Conservation (phyloP, 2,888 invertebrate genomes). For the Lepidocyrtinus sp. region DNA sequence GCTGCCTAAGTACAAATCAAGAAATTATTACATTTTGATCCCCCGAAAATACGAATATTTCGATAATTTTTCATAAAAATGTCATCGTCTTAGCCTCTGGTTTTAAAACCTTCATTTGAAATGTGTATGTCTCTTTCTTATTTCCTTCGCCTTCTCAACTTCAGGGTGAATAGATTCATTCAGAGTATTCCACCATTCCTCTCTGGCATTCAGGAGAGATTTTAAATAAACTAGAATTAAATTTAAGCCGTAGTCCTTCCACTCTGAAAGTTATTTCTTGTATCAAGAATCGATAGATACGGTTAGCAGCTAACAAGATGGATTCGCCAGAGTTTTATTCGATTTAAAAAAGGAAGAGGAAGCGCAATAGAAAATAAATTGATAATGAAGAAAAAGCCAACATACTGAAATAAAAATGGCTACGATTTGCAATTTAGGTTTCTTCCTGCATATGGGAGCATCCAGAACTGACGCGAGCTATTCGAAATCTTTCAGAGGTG, state of each 20-base stretch:
- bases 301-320: background rate
- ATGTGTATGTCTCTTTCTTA: background rate
- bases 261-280: background rate
- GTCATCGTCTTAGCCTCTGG: background rate
- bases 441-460: too few species aligned
- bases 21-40: too few species aligned
- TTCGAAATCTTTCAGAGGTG: too few species aligned
- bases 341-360: background rate
- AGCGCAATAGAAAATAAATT: background rate
- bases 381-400: background rate
- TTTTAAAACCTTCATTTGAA: background rate
- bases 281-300: background rate
- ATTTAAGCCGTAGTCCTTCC: background rate
- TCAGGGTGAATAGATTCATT: background rate
- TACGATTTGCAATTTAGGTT: too few species aligned
- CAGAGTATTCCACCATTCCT: background rate
- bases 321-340: background rate
- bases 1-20: too few species aligned
- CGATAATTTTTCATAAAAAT: background rate
- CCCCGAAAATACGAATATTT: too few species aligned
- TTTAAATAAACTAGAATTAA: background rate
- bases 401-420: too few species aligned
- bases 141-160: background rate
- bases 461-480: too few species aligned
- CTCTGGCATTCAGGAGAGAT: background rate